A percentile compares a stretch with the other conserved stretches of the same genome.
phyloP scores from a whole-genome alignment of 2,113 vertebrate species.

The Zosterops lateralis region DNA sequence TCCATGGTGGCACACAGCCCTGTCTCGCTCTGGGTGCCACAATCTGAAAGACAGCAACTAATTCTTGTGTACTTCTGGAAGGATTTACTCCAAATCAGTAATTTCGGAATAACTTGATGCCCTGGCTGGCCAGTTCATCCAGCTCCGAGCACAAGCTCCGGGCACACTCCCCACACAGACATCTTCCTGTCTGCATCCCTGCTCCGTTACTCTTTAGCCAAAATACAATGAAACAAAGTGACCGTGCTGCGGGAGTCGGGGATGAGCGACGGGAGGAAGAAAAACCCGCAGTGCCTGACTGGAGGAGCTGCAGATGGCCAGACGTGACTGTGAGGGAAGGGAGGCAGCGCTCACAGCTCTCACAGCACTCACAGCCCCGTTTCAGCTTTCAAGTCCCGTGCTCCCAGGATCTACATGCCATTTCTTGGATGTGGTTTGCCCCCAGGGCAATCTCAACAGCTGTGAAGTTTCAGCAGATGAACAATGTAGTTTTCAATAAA shows the following conservation, averaged over 20 bases:
- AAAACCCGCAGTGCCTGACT: accelerated
- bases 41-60: no score
- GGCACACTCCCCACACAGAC: background rate
- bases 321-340: background rate
- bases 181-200: background rate
- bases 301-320: background rate
- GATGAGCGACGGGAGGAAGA: background rate
- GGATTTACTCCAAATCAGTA: no score
- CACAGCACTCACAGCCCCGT: background rate
- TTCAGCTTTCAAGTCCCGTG: conserved; percentile 35
- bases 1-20: background rate
- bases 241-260: background rate
- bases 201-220: background rate
- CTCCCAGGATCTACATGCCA: conserved; percentile 48
- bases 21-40: background rate
- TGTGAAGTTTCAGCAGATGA: conserved; percentile 52
- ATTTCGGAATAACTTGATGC: no score
- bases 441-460: conserved; percentile 38
- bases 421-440: conserved; percentile 67
- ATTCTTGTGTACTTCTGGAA: no score
- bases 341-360: background rate
- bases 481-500: conserved; percentile 47
- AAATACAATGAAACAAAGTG: background rate
- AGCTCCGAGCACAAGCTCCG: background rate
- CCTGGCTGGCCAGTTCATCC: no score